Conservation (phyloP, 2,113 vertebrate genomes). For the Spheniscus mendiculus region DNA sequence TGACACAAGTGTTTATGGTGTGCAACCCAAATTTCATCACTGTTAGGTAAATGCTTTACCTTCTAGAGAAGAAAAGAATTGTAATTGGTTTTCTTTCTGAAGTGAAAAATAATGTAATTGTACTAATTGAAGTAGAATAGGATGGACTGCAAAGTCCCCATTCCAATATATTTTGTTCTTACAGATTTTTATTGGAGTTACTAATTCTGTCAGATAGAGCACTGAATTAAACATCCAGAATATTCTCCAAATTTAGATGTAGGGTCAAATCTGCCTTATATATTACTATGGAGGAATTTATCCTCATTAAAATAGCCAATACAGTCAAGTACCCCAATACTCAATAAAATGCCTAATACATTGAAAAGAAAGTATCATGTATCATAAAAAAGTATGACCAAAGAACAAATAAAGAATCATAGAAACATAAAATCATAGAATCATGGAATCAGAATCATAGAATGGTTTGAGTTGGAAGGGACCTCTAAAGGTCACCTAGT, state of each 20-base stretch:
- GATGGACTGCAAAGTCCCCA: not conserved
- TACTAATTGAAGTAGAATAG: not conserved
- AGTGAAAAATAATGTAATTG: not conserved
- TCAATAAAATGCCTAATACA: not conserved
- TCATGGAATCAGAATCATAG: too few species aligned
- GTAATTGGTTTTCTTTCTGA: not conserved
- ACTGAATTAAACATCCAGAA: not conserved
- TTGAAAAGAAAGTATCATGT: not conserved
- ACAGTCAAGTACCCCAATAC: not conserved
- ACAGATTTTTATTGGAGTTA: not conserved
- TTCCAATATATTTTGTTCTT: not conserved
- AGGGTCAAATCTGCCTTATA: not conserved
- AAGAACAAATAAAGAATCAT: not conserved
- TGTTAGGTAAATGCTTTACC: not conserved
- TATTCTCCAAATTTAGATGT: not conserved
- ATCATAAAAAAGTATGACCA: not conserved
- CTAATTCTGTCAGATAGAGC: not conserved
- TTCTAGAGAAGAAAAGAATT: not conserved
- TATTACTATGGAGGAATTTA: not conserved
- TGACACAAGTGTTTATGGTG: not conserved
- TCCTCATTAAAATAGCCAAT: not conserved
- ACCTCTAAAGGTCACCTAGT: not conserved
- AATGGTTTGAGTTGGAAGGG: not conserved
- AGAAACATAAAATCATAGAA: not conserved
- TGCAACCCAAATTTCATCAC: not conserved